Percentiles rank a stretch among this genome's conserved stretches.
Conservation (phyloP, 2,113 vertebrate species). For the Toxostoma redivivum region DNA sequence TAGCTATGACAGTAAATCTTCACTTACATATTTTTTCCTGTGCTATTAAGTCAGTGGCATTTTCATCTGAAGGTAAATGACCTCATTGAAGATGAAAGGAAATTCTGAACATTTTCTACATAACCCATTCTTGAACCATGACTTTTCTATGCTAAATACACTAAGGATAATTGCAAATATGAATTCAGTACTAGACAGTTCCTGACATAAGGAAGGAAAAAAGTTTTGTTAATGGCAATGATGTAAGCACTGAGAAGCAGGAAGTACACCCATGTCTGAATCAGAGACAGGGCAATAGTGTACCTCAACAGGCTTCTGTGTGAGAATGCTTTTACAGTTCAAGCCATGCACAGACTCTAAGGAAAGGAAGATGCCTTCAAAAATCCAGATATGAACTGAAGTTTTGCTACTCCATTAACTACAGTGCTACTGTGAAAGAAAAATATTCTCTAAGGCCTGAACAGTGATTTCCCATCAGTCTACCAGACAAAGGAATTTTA, state of each 20-base stretch:
- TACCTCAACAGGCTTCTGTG: background rate
- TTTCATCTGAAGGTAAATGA: background rate
- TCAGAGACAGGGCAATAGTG: background rate
- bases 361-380: background rate
- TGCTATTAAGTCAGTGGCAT: background rate
- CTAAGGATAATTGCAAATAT: background rate
- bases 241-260: background rate
- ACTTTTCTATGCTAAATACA: background rate
- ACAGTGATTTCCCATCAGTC: background rate
- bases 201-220: background rate
- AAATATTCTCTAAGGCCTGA: background rate
- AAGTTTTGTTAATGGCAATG: background rate
- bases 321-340: background rate
- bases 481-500: slow-evolving; percentile 12
- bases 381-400: background rate
- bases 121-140: background rate
- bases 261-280: background rate
- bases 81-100: background rate
- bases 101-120: background rate
- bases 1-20: background rate
- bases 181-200: background rate
- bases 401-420: background rate
- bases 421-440: background rate
- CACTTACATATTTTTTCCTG: background rate
- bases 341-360: background rate